Base-by-base conservation (phyloP, 2,797 vertebrate species). In the Dallia pectoralis region DNA sequence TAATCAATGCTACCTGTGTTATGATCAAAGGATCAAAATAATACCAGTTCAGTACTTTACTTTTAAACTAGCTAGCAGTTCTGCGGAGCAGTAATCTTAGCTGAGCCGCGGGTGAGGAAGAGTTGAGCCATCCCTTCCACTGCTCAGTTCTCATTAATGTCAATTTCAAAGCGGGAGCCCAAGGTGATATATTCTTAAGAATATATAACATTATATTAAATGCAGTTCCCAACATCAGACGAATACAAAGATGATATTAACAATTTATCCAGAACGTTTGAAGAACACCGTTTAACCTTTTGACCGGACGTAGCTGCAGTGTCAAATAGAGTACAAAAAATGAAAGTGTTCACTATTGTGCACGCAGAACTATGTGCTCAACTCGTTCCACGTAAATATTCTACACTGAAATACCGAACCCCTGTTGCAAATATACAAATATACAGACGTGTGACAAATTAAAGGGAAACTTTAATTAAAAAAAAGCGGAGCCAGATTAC, bases 81-180 rank as follows among this genome's bases (percentile, higher is more conserved):
- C 44, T 40, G 53, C 44, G 47, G 71, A 73, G 14, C 69, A n/a
- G 76, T 74, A 71, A 70, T 4, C 56, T 71, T 12, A 71, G 56
- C 62, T 76, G 74, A 77, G 77, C n/a, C n/a, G n/a, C 75, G 79
- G 87, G 86, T 89, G 86, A 87, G 73, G 65, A 67, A 82, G 78
- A 91, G 87, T 88, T 89, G 77, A 88, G 75, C n/a, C 76, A 65
- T 69, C 76, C 77, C 72, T 82, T 74, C 76, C 56, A 64, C 76
- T 78, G 83, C 86, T 83, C 79, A 79, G 44, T 86, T 91, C 87
- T 89, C 87, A 92, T 92, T 92, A 92, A 93, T 90, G 87, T 87
- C 87, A 88, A 91, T 93, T 92, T 93, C 90, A 92, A 83, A 89
- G 84, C 82, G 77, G 72, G 44, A 71, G 79, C 87, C 88, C 83